Conservation (phyloP, 1,140 invertebrate genomes). For the Calliphora vicina region DNA sequence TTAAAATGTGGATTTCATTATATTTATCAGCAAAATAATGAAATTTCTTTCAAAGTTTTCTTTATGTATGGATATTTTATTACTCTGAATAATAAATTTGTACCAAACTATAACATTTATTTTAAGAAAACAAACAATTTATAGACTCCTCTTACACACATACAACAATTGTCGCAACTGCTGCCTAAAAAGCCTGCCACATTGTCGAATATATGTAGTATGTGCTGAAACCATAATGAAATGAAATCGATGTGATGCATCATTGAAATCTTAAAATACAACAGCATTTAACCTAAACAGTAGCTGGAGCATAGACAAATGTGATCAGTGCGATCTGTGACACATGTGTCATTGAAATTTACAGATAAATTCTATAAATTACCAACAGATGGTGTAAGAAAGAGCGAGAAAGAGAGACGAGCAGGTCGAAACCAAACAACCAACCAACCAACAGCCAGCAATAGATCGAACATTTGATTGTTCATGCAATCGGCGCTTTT, state of each 20-base stretch:
- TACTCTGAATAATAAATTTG: too few species aligned
- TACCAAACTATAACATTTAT: too few species aligned
- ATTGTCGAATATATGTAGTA: background rate
- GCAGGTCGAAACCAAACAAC: background rate
- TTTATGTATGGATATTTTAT: too few species aligned
- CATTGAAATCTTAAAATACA: background rate
- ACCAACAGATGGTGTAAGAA: background rate
- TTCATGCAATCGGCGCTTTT: background rate
- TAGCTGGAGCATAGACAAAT: slow-evolving; percentile 4
- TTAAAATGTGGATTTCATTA: too few species aligned
- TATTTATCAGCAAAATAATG: too few species aligned
- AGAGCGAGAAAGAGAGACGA: background rate
- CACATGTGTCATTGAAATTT: background rate
- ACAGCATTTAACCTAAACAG: background rate
- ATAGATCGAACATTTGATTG: too few species aligned
- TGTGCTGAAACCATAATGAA: background rate
- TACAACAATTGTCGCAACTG: too few species aligned
- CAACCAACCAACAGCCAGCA: too few species aligned
- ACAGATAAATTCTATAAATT: background rate
- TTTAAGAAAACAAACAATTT: background rate
- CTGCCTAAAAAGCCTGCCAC: background rate
- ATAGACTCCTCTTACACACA: background rate
- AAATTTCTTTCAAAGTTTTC: background rate
- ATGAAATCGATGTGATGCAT: background rate
- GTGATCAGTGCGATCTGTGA: background rate